Evolutionary conservation across 2,113 vertebrate genomes (phyloP), one percentile per base, ranked within the genome.

Genomic region (Siniperca knerii): DNA sequence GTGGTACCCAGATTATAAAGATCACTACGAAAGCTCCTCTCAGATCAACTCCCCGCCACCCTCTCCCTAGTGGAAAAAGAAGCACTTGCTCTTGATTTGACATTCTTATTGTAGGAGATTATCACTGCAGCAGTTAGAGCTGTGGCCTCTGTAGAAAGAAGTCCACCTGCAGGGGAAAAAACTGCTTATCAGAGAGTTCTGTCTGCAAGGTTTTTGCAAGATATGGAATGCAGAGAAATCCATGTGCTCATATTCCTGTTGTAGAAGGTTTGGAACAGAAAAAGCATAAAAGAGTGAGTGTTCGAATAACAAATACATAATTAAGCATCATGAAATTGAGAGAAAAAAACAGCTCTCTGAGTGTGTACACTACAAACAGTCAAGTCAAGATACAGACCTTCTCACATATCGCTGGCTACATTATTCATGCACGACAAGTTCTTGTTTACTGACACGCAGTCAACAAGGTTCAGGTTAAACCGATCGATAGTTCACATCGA

Each of bases 41-140:
- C 57, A 58, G 25, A 79, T 15, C 5, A 60, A 12, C 46, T 15
- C n/a, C 33, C 48, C 3, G 0, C 10, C 40, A 2, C 0, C 21
- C 35, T 18, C 54, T 18, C 42, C 4, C 35, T 9, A 4, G 62
- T 20, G 29, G 12, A 50, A 50, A 79, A 77, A 80, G 61, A 60
- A 77, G 40, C 65, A 29, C 33, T 81, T 72, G 40, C 37, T 50
- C 40, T 67, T 82, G 70, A 68, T 75, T 48, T 61, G 25, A 83
- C 15, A 15, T 62, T 58, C 12, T 80, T 46, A 46, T 64, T 76
- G 42, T 61, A 29, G 64, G 25, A 46, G 40, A 65, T 69, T 40
- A 75, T 83, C 29, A 15, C 37, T 52, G 29, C 66, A 8, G 57
- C 42, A 37, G 37, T 78, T 48, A 61, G 72, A 81, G 73, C 58